Base-by-base conservation (phyloP, 2,888 invertebrate species). In the Eudemis profundana region DNA sequence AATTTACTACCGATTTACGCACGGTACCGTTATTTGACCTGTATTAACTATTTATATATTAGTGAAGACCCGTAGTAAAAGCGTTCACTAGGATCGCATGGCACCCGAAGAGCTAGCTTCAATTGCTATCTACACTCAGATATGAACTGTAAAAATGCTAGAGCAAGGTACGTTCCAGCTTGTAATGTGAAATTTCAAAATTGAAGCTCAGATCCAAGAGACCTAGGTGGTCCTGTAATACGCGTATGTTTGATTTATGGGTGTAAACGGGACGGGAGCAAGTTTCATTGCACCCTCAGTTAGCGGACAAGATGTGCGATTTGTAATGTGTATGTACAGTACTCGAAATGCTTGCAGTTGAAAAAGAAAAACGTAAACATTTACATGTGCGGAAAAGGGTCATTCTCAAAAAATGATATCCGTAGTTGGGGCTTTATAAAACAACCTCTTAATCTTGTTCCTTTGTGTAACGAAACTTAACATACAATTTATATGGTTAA, bases 241-340 rank as follows among this genome's bases (percentile, higher is more conserved):
- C 14, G 38, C 27, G 7, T 50, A 42, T 17, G 33, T 50, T 61
- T 60, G 4, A 50, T 60, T 50, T n/a, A 50, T 42, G 29, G 29
- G 42, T 33, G 61, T 29, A 42, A 42, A 49, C 40, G 12, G 33
- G 61, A 61, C n/a, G 17, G n/a, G 8, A 21, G 47, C 38, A 59
- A 0, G 14, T 36, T 49, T 40, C 27, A 1, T 12, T 23, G 38
- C 38, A 51, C 33, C 50, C 21, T 19, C 51, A 40, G 1, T 53
- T 33, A 17, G 15, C 40, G 21, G 23, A 15, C 5, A 23, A 21
- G 10, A 21, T 46, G 46, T 46, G 5, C 19, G 19, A 5, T 19
- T 15, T 42, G 17, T 10, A 1, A 29, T 8, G 29, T 29, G 29
- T 10, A 29, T 27, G 27, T 7, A 27, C 10, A 29, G 5, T 29